Base-by-base conservation (phyloP, 2,888 invertebrate genomes). In the Rotaria socialis region DNA sequence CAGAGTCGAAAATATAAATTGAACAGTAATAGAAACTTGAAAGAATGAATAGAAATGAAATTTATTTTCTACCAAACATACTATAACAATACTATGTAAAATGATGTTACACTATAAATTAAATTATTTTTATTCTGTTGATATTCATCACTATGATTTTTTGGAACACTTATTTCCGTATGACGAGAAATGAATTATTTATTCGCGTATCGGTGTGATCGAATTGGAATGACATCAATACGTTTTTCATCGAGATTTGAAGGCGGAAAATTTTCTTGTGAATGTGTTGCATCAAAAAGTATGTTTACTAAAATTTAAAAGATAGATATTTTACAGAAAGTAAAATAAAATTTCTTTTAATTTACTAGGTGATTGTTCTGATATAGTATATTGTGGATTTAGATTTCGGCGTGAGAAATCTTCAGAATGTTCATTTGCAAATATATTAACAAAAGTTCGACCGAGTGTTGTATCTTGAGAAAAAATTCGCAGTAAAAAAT, bases 361-460 rank as follows among this genome's bases (percentile, higher is more conserved):
- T 67, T 67, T 67, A 67, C 67, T 14, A 67, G 67, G 67, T 67
- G 67, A 16, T 67, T 67, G 67, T 6, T 67, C 67, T 5, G 67
- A 16, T 24, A 47, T 14, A 24, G 80, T n/a, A 43, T 80, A 35
- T n/a, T 80, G 47, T 80, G 43, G 80, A 24, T 24, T 7, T 0
- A 80, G 47, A 80, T 80, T 80, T 47, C 24, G 43, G 11, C n/a
- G 43, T 35, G 35, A 14, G 22, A 5, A n/a, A 47, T 80, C 80
- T 80, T 80, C 80, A 8, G 19, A 22, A 80, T 80, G 16, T 47
- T 43, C 24, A 80, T 80, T 11, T 24, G 43, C 24, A 47, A 80
- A 80, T 43, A 80, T 47, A 11, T 80, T 80, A 22, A 80, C 47
- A n/a, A n/a, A 80, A 24, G 80, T 80, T 80, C 80, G 80, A 80